Evolutionary conservation across 2,113 vertebrate species (phyloP).

Genomic region (Oncorhynchus keta): DNA sequence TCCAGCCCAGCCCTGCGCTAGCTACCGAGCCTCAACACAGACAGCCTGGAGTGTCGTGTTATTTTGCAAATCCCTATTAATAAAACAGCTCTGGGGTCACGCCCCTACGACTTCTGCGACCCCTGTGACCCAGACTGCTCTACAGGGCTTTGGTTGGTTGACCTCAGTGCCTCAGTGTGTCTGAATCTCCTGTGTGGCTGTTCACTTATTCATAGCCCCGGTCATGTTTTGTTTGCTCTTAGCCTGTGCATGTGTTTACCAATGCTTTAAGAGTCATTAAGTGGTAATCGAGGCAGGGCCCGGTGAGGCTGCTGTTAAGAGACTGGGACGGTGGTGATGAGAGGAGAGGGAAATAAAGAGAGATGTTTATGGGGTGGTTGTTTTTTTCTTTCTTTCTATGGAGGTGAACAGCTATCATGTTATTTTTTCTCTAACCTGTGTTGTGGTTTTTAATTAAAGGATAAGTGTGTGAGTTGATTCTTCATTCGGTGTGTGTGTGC

Average conservation of each 20-base stretch:
- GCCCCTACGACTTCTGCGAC: constrained; percentile 52
- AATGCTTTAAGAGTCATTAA: constrained; percentile 70
- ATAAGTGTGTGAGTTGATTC: too few species aligned
- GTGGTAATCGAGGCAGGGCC: neutral
- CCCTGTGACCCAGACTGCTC: neutral
- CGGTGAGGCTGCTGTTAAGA: neutral
- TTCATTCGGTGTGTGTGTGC: too few species aligned
- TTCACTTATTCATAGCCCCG: constrained; percentile 58
- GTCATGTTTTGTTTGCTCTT: neutral
- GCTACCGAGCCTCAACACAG: neutral
- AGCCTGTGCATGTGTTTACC: constrained; percentile 65
- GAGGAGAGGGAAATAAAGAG: too few species aligned
- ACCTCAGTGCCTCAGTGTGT: neutral
- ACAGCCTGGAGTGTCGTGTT: constrained; percentile 56
- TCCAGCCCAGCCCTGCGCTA: constrained; percentile 18
- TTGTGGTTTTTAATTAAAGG: neutral
- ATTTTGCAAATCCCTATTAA: constrained; percentile 23
- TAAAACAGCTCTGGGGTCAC: constrained; percentile 57
- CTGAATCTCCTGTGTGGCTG: constrained; percentile 14
- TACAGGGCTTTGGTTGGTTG: neutral
- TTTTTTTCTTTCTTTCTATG: too few species aligned
- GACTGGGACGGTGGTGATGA: too few species aligned
- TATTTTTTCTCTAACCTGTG: too few species aligned
- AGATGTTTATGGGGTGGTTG: too few species aligned
- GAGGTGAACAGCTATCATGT: too few species aligned